Evolutionary conservation across 2,888 invertebrate genomes (phyloP), one percentile per base, ranked within the genome.

Genomic region (Rhogogaster chlorosoma): DNA sequence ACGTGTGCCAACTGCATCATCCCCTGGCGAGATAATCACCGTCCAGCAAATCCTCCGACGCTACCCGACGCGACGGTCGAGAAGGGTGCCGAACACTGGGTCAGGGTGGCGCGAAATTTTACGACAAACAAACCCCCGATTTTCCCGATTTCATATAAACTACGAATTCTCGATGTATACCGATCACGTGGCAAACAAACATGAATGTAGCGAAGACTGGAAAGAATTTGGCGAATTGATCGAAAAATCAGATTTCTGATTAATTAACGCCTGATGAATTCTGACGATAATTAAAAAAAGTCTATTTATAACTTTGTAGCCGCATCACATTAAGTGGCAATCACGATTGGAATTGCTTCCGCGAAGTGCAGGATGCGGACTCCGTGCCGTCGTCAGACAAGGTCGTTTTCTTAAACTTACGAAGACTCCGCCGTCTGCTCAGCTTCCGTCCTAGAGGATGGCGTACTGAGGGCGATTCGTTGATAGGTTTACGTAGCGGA

Each of bases 351-450:
- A 18, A n/a, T 61, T 38, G 61, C 15, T 80, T 80, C 80, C 80
- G 57, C 80, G 80, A 80, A 80, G n/a, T 80, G 80, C 80, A 80
- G 80, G 80, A 80, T 80, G 80, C 80, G 57, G 22, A 32, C 80
- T 80, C 15, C 80, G 80, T 80, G 80, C 80, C 57, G 80, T 38
- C 57, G 80, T 61, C n/a, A 61, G 38, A 61, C 80, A 36, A 80
- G 80, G 80, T 80, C 80, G 26, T 61, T 80, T 57, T 45, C 45
- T 38, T 5, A 80, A 80, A 36, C 26, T 61, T 61, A 49, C 57
- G 61, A 80, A 53, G 53, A 32, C 84, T 90, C 90, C 90, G 90
- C 86, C 90, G 91, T 91, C 90, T 91, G 90, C 88, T 80, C 84
- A 87, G 88, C 89, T 90, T 91, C 91, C 91, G 91, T 87, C 89